Percentiles rank a stretch among this genome's conserved stretches.
phyloP scores from a whole-genome alignment of 2,888 invertebrate species.

The Archips crataeganus region DNA sequence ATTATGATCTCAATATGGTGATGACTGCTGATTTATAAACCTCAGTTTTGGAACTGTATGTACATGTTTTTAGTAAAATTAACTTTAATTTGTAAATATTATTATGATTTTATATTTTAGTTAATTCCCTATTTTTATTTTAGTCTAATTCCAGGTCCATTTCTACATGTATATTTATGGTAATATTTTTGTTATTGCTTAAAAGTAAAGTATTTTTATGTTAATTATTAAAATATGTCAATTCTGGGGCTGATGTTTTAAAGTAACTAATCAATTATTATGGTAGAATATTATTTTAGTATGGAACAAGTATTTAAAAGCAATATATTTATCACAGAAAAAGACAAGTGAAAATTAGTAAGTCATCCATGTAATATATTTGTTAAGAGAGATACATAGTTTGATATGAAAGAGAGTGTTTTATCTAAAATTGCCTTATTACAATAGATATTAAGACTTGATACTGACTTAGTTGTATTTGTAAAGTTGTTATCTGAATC shows the following conservation, averaged over 20 bases:
- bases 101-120: slow-evolving; percentile 40
- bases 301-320: slow-evolving; percentile 69
- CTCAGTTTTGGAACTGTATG: slow-evolving; percentile 49
- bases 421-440: slow-evolving; percentile 85
- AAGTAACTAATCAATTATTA: slow-evolving; percentile 75
- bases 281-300: slow-evolving; percentile 69
- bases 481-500: slow-evolving; percentile 74
- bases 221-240: slow-evolving; percentile 61
- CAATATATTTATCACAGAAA: slow-evolving; percentile 73
- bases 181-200: slow-evolving; percentile 6
- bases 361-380: slow-evolving; percentile 72
- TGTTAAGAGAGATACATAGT: slow-evolving; percentile 81
- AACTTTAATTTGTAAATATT: slow-evolving; percentile 54
- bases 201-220: slow-evolving; percentile 26
- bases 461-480: slow-evolving; percentile 82
- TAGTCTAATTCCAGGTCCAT: slow-evolving; percentile 14
- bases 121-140: slow-evolving; percentile 43
- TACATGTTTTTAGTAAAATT: slow-evolving; percentile 47
- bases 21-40: slow-evolving; percentile 44
- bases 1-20: slow-evolving; percentile 64
- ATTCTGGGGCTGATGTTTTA: slow-evolving; percentile 75
- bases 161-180: slow-evolving; percentile 25
- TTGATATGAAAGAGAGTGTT: slow-evolving; percentile 83
- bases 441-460: slow-evolving; percentile 83
- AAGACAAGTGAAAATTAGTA: slow-evolving; percentile 58